Conservation (phyloP, 2,888 invertebrate genomes). For the Macrosoma leucophasiata region DNA sequence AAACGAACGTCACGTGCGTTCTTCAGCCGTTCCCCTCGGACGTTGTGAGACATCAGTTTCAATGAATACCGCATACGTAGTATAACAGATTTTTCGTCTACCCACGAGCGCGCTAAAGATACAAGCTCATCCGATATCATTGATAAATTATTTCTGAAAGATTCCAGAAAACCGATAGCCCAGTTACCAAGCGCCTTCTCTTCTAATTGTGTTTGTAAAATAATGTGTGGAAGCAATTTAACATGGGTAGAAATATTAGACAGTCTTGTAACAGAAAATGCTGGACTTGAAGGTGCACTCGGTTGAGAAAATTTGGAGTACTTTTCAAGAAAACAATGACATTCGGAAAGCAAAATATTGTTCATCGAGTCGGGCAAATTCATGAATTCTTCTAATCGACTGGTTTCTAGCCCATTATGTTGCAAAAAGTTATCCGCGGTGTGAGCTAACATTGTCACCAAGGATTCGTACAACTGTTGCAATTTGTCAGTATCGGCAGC, state of each 20-base stretch:
- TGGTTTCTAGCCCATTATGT: slow-evolving; percentile 45
- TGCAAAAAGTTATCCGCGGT: slow-evolving; percentile 39
- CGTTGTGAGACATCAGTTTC: slow-evolving; percentile 48
- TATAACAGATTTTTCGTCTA: slow-evolving; percentile 40
- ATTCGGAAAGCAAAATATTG: slow-evolving; percentile 48
- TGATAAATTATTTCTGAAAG: slow-evolving; percentile 43
- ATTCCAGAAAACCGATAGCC: slow-evolving; percentile 56
- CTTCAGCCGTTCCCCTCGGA: slow-evolving; percentile 48
- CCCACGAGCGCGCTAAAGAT: slow-evolving; percentile 46
- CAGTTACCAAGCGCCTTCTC: slow-evolving; percentile 45
- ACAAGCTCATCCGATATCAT: slow-evolving; percentile 42
- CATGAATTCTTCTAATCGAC: slow-evolving; percentile 49
- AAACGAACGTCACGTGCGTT: slow-evolving; percentile 40
- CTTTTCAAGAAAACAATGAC: slow-evolving; percentile 47
- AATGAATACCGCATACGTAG: slow-evolving; percentile 48
- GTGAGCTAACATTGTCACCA: slow-evolving; percentile 36
- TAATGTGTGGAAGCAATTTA: slow-evolving; percentile 29
- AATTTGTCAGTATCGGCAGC: slow-evolving; percentile 47
- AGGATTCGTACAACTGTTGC: slow-evolving; percentile 34
- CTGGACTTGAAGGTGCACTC: slow-evolving; percentile 16
- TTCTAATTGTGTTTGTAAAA: slow-evolving; percentile 51
- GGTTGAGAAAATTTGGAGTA: slow-evolving; percentile 33
- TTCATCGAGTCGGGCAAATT: slow-evolving; percentile 38
- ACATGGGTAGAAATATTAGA: no score
- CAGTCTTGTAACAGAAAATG: no score